Evolutionary conservation across 1,140 invertebrate species (phyloP).

Genomic region (Linepithema humile): DNA sequence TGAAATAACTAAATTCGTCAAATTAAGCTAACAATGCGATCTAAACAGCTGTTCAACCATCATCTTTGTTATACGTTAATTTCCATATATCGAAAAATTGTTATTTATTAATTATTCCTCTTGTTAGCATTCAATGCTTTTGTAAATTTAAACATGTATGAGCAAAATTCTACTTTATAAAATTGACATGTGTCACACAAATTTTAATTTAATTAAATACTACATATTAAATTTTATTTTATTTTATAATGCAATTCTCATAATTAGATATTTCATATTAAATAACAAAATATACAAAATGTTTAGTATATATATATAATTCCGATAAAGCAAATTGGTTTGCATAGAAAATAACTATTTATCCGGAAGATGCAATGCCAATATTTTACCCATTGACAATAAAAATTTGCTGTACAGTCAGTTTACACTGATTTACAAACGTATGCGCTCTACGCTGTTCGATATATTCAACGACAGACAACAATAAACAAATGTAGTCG

Average conservation of each 20-base stretch:
- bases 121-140: neutral
- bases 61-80: neutral
- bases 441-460: neutral
- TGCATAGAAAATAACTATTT: neutral
- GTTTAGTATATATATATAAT: too few relatives aligned
- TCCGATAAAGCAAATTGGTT: too few relatives aligned
- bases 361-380: neutral
- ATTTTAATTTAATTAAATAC: neutral
- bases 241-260: neutral
- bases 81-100: neutral
- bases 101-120: neutral
- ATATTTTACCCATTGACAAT: neutral
- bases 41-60: neutral
- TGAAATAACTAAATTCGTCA: neutral
- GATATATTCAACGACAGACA: conserved; percentile 10
- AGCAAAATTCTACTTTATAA: neutral
- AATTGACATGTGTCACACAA: neutral
- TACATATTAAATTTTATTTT: neutral
- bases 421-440: neutral
- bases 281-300: too few relatives aligned
- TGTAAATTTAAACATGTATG: neutral
- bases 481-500: conserved; percentile 25
- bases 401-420: neutral
- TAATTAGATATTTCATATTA: conserved; percentile 22
- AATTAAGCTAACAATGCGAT: neutral